phyloP scores from a whole-genome alignment of 1,140 invertebrate species.

The Tetraneura akinire region DNA sequence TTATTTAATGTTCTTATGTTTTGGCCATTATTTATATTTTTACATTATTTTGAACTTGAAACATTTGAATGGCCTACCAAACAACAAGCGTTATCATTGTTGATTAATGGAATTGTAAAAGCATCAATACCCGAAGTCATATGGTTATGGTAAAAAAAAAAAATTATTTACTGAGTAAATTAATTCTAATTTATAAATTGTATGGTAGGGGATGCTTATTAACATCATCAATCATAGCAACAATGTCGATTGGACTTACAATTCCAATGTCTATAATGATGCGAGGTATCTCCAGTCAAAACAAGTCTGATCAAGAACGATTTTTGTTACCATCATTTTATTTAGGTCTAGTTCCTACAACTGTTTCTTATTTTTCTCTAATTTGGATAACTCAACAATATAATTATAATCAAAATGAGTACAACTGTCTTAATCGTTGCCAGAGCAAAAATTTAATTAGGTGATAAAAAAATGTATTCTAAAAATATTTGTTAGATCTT shows the following conservation, averaged over 20 bases:
- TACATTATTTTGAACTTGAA: constrained; percentile 78
- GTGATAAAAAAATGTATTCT: background rate
- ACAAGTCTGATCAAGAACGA: constrained; percentile 31
- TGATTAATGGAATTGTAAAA: constrained; percentile 83
- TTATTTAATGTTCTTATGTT: constrained; percentile 78
- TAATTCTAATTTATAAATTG: background rate
- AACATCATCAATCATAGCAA: constrained; percentile 49
- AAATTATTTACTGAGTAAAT: background rate
- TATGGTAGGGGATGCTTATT: constrained; percentile 39
- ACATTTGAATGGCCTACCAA: constrained; percentile 78
- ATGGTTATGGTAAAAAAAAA: constrained; percentile 76
- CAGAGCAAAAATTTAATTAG: constrained; percentile 38
- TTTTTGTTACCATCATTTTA: constrained; percentile 48
- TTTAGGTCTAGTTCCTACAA: constrained; percentile 48
- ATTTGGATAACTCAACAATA: constrained; percentile 41
- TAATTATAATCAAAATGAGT: constrained; percentile 48
- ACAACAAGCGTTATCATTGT: constrained; percentile 75
- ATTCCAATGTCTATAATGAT: constrained; percentile 37
- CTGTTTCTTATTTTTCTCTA: constrained; percentile 28
- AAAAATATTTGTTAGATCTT: background rate
- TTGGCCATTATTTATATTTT: constrained; percentile 84
- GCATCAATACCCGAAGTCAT: constrained; percentile 83
- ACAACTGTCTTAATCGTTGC: constrained; percentile 19
- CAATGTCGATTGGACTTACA: constrained; percentile 42
- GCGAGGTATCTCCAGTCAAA: constrained; percentile 29